Conservation (phyloP, 2,113 vertebrate genomes). For the Myiopsitta monachus region DNA sequence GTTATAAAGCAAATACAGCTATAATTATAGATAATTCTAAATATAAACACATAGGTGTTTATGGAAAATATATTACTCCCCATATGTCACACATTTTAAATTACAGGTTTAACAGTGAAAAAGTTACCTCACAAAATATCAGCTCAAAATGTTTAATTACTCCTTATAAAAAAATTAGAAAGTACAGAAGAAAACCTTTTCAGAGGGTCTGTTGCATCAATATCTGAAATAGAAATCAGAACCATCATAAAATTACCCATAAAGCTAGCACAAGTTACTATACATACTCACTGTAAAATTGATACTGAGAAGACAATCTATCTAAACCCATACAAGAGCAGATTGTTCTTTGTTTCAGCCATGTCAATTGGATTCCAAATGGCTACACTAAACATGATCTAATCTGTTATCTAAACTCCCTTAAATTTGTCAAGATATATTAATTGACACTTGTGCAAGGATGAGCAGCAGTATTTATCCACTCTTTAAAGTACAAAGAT, state of each 20-base stretch:
- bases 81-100: neutral
- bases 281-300: neutral
- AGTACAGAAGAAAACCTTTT: conserved; percentile 70
- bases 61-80: neutral
- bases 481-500: neutral
- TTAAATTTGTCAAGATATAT: neutral
- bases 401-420: neutral
- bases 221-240: conserved; percentile 75
- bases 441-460: neutral
- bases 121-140: neutral
- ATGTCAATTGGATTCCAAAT: neutral
- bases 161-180: neutral
- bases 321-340: neutral
- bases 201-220: conserved; percentile 67
- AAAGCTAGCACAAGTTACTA: neutral
- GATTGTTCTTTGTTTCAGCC: neutral
- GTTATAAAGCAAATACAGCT: neutral
- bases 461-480: neutral
- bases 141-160: neutral
- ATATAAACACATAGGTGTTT: neutral
- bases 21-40: neutral
- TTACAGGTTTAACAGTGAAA: neutral
- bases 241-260: neutral
- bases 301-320: neutral
- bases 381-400: neutral